These are phyloP conservation scores for Thecocarcelia acutangulata DNA, from an alignment of 2,888 invertebrate species.

Conservation along the genomic window DNA sequence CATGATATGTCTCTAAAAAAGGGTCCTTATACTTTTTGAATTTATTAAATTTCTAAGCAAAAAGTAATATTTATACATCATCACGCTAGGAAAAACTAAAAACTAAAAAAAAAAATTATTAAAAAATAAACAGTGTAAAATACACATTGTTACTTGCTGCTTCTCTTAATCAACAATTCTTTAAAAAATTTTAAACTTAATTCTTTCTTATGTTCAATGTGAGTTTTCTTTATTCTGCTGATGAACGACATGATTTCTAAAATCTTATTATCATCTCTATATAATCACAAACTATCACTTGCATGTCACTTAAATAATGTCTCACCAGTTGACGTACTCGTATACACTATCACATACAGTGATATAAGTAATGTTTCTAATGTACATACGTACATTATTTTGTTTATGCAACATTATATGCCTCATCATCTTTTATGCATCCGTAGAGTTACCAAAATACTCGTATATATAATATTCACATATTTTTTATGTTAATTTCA, in stretches of 20 bases:
- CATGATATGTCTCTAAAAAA: too few species aligned
- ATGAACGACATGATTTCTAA: constrained; percentile 53
- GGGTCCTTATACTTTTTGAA: too few species aligned
- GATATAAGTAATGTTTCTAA: constrained; percentile 55
- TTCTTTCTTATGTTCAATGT: background rate
- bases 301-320: constrained; percentile 66
- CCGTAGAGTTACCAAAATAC: constrained; percentile 55
- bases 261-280: constrained; percentile 63
- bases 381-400: constrained; percentile 38
- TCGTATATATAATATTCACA: background rate
- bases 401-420: constrained; percentile 69
- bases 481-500: background rate
- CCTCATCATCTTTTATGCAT: constrained; percentile 64
- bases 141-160: too few species aligned
- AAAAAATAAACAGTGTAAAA: too few species aligned
- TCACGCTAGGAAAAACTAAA: too few species aligned
- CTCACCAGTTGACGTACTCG: constrained; percentile 61
- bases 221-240: constrained; percentile 50
- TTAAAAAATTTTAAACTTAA: background rate
- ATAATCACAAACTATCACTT: constrained; percentile 68
- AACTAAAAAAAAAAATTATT: too few species aligned
- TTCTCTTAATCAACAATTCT: too few species aligned
- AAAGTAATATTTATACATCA: too few species aligned
- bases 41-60: too few species aligned
- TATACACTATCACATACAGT: constrained; percentile 50